Evolutionary conservation across 2,797 vertebrate genomes (phyloP).

Genomic region (Lutjanus campechanus): DNA sequence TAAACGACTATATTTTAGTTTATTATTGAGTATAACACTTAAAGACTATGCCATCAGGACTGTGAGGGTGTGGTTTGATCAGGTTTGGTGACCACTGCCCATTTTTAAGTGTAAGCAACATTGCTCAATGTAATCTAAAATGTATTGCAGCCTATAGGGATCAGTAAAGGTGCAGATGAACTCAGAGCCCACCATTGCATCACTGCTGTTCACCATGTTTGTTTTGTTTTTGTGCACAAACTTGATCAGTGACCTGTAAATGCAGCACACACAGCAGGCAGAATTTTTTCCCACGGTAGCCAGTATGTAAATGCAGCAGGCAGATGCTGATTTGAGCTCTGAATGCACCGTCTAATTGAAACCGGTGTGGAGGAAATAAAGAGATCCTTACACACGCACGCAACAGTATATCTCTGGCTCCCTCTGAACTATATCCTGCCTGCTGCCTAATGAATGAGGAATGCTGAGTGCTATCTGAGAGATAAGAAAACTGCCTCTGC

Average conservation of each 20-base stretch:
- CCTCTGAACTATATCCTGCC: conserved; percentile 14
- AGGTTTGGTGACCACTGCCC: neutral
- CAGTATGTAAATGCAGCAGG: neutral
- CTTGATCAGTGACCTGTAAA: neutral
- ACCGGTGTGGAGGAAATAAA: neutral
- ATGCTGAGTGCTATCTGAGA: conserved; percentile 49
- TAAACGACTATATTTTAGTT: too few species aligned
- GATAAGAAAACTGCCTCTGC: conserved; percentile 46
- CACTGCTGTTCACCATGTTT: neutral
- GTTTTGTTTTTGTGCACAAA: neutral
- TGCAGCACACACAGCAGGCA: neutral
- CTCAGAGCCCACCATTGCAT: too few species aligned
- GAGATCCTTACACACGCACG: neutral
- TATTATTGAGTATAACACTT: neutral
- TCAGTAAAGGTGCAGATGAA: too few species aligned
- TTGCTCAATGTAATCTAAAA: too few species aligned
- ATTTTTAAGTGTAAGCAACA: too few species aligned
- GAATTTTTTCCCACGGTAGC: neutral
- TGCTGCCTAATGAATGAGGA: conserved; percentile 43
- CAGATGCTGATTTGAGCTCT: conserved; percentile 1
- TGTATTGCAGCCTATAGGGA: too few species aligned
- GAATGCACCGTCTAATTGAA: neutral
- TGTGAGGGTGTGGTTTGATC: too few species aligned
- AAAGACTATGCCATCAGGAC: neutral
- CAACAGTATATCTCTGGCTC: neutral